These are phyloP conservation scores for Parasteatoda lunata DNA, from an alignment of 2,888 invertebrate species.

Conservation along the genomic window DNA sequence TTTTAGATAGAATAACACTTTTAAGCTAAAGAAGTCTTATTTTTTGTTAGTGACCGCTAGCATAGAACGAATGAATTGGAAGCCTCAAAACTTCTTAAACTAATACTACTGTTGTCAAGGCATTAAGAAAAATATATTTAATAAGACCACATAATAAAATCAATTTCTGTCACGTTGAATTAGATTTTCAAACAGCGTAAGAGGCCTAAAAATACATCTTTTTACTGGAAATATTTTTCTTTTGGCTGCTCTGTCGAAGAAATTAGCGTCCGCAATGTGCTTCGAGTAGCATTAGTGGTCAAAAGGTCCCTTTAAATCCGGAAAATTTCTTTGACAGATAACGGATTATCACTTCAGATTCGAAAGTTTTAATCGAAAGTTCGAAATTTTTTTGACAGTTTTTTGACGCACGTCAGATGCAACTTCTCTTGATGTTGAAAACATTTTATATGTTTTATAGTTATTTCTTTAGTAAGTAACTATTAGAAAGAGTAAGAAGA, in stretches of 20 bases:
- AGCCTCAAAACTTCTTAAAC: too few relatives aligned
- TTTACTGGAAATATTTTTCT: constrained; percentile 15
- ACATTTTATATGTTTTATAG: constrained; percentile 39
- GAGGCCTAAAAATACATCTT: constrained; percentile 37
- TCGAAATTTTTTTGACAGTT: constrained; percentile 67
- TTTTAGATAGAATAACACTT: too few relatives aligned
- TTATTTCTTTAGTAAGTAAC: neutral
- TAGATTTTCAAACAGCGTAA: constrained; percentile 25
- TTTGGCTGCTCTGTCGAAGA: constrained; percentile 37
- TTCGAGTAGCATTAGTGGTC: constrained; percentile 32
- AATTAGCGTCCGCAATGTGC: constrained; percentile 29
- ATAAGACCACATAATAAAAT: constrained; percentile 6
- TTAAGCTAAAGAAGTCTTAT: too few relatives aligned
- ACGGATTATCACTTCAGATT: constrained; percentile 64
- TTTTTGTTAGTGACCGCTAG: too few relatives aligned
- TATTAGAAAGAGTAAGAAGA: too few relatives aligned
- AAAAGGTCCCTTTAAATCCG: constrained; percentile 61
- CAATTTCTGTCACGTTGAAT: constrained; percentile 34
- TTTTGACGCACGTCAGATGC: constrained; percentile 54
- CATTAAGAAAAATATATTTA: neutral
- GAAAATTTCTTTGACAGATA: constrained; percentile 65
- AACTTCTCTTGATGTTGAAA: constrained; percentile 35
- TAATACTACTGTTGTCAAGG: neutral
- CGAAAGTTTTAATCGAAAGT: constrained; percentile 58
- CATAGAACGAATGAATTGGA: too few relatives aligned